Evolutionary conservation across 2,888 invertebrate genomes (phyloP).

Genomic region (Sicus ferrugineus): DNA sequence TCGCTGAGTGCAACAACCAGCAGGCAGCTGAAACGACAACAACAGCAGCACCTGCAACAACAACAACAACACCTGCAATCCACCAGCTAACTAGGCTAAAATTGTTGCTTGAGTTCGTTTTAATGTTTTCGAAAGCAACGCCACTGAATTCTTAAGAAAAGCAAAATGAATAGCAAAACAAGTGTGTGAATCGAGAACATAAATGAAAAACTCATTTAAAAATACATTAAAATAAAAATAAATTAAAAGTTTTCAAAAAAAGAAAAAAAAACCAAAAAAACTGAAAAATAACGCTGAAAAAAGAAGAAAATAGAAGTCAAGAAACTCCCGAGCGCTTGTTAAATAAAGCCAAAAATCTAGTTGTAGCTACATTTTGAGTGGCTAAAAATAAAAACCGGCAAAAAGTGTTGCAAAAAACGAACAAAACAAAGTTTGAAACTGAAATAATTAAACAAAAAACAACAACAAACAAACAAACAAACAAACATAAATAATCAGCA

Average conservation of each 20-base stretch:
- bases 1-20: background rate
- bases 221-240: background rate
- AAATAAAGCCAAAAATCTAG: conserved; percentile 6
- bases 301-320: conserved; percentile 14
- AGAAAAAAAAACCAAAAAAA: conserved; percentile 6
- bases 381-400: conserved; percentile 29
- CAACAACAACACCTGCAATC: background rate
- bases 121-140: background rate
- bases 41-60: background rate
- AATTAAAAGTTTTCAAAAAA: background rate
- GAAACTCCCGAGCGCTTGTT: conserved; percentile 9
- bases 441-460: conserved; percentile 1
- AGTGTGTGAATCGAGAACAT: no score
- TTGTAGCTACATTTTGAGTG: background rate
- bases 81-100: background rate
- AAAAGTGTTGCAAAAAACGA: conserved; percentile 10
- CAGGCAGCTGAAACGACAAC: conserved; percentile 19
- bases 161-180: conserved; percentile 8
- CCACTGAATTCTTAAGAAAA: background rate
- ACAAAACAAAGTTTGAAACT: conserved; percentile 4
- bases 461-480: conserved; percentile 2
- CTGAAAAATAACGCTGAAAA: no score
- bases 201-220: conserved; percentile 5
- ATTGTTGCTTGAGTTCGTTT: background rate
- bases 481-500: conserved; percentile 3